Conservation (phyloP, 1,140 invertebrate species). For the Phenacoccus solenopsis region DNA sequence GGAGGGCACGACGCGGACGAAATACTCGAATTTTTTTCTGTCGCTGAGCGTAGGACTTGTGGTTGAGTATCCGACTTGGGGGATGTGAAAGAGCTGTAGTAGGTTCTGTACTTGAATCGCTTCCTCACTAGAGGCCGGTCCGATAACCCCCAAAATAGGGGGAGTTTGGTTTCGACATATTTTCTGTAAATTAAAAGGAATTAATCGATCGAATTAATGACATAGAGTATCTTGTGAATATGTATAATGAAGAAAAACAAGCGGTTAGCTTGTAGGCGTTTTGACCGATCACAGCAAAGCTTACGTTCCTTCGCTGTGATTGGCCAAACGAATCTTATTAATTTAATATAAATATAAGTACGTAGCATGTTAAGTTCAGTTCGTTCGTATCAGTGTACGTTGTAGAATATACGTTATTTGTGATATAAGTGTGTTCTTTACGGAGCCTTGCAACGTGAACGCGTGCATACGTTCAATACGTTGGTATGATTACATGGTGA, state of each 20-base stretch:
- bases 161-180: slow-evolving; percentile 36
- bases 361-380: too few relatives aligned
- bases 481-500: too few relatives aligned
- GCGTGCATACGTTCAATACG: too few relatives aligned
- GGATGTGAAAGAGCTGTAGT: slow-evolving; percentile 39
- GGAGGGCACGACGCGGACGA: slow-evolving; percentile 66
- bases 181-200: background rate
- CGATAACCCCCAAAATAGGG: slow-evolving; percentile 46
- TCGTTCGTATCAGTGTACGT: too few relatives aligned
- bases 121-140: slow-evolving; percentile 52
- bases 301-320: too few relatives aligned
- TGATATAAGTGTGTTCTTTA: too few relatives aligned
- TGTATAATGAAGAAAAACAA: background rate
- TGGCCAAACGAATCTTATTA: too few relatives aligned
- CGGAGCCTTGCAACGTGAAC: too few relatives aligned
- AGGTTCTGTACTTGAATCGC: slow-evolving; percentile 68
- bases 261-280: too few relatives aligned
- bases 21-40: slow-evolving; percentile 63
- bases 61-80: slow-evolving; percentile 62
- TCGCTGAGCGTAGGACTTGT: slow-evolving; percentile 64
- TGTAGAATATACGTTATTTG: too few relatives aligned
- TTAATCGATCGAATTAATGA: background rate
- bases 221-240: slow-evolving; percentile 37
- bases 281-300: too few relatives aligned
- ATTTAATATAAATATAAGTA: too few relatives aligned